Conservation (phyloP, 2,797 vertebrate species). For the Halcyon smyrnensis region DNA sequence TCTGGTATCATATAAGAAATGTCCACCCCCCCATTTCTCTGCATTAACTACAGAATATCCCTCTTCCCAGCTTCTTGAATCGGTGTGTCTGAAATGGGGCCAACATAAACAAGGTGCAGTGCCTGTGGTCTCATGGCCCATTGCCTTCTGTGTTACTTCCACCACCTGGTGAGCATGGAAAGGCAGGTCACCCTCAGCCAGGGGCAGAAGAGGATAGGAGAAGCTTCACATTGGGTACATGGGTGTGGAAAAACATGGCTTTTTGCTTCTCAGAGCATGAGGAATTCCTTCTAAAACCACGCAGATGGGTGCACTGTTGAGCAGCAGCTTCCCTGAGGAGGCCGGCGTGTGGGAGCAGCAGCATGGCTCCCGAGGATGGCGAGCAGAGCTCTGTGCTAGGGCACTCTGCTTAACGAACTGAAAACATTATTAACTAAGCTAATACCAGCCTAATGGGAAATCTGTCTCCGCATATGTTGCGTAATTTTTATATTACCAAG, state of each 20-base stretch:
- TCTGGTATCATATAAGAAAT: neutral
- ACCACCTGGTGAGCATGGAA: fast-evolving
- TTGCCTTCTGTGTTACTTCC: neutral
- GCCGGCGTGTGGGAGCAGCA: fast-evolving
- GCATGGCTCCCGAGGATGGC: fast-evolving
- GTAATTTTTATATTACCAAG: neutral
- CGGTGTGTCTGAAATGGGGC: fast-evolving
- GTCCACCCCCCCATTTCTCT: neutral
- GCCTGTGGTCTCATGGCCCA: neutral
- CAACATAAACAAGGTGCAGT: neutral
- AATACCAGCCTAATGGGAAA: conserved; percentile 13
- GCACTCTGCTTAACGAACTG: neutral
- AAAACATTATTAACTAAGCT: conserved; percentile 3
- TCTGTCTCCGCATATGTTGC: neutral
- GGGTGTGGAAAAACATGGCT: fast-evolving
- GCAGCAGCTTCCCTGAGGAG: neutral
- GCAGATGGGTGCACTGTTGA: neutral
- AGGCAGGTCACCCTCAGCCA: neutral
- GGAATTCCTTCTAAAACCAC: fast-evolving
- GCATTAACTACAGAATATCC: neutral
- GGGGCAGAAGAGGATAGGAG: neutral
- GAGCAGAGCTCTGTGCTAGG: neutral
- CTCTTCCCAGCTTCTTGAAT: neutral
- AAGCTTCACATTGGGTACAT: fast-evolving
- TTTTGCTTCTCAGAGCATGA: neutral